phyloP scores from a whole-genome alignment of 2,113 vertebrate genomes.

The Thinocorus orbignyianus region DNA sequence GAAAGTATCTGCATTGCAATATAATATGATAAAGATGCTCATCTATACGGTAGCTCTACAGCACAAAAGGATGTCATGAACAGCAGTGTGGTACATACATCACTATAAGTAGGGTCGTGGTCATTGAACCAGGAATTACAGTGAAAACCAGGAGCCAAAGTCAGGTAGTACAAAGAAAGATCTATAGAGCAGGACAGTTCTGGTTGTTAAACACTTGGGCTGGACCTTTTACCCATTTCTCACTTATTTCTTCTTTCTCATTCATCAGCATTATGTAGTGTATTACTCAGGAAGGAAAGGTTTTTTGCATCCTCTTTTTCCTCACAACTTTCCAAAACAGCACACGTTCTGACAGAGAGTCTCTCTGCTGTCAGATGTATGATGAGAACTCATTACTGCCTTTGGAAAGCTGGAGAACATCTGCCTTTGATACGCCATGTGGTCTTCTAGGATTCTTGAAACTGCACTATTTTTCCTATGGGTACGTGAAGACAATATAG shows the following conservation, averaged over 20 bases:
- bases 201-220: background rate
- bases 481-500: background rate
- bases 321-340: background rate
- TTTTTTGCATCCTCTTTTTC: background rate
- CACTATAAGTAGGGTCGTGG: background rate
- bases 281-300: background rate
- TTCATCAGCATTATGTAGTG: background rate
- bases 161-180: background rate
- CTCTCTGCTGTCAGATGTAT: background rate
- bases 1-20: background rate
- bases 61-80: background rate
- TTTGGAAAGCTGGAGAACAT: background rate
- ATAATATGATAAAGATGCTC: background rate
- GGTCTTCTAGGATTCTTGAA: background rate
- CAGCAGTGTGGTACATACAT: fast-evolving
- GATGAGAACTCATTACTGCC: background rate
- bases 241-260: background rate
- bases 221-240: background rate
- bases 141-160: background rate
- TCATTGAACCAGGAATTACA: background rate
- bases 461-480: background rate
- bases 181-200: background rate
- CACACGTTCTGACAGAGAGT: background rate
- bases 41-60: background rate
- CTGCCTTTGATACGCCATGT: background rate